Percentiles rank a stretch among this genome's conserved stretches.
Conservation (phyloP, 2,888 invertebrate species). For the Euzophera pinguis region DNA sequence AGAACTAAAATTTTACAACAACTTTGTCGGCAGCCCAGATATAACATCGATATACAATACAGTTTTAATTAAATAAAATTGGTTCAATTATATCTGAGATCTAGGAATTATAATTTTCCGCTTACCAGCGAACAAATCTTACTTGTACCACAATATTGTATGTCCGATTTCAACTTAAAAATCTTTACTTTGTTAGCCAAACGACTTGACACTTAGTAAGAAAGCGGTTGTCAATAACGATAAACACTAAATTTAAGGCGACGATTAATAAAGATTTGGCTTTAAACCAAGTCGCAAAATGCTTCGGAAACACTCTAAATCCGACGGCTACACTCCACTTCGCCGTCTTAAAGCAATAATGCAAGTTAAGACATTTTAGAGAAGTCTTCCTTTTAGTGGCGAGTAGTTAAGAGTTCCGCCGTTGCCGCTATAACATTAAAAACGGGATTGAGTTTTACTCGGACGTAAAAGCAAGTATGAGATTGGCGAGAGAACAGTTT, state of each 20-base stretch:
- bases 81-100: no score
- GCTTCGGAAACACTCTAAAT: slow-evolving; percentile 43
- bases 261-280: slow-evolving; percentile 53
- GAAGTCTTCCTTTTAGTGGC: slow-evolving; percentile 10
- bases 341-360: slow-evolving; percentile 40
- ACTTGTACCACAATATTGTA: no score
- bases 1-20: no score
- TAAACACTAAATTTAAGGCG: slow-evolving; percentile 36
- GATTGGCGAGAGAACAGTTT: not conserved
- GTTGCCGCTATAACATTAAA: not conserved
- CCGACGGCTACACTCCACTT: slow-evolving; percentile 30
- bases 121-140: no score
- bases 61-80: no score
- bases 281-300: slow-evolving; percentile 47
- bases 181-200: not conserved
- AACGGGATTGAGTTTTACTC: not conserved
- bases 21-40: no score
- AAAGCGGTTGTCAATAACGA: slow-evolving; percentile 23
- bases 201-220: slow-evolving; percentile 12
- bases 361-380: slow-evolving; percentile 10
- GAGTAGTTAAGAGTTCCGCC: not conserved
- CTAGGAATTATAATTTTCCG: no score
- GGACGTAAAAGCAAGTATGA: not conserved
- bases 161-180: no score
- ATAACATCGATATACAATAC: no score